Base-by-base conservation (phyloP, 2,888 invertebrate genomes). In the Tachina grossa region DNA sequence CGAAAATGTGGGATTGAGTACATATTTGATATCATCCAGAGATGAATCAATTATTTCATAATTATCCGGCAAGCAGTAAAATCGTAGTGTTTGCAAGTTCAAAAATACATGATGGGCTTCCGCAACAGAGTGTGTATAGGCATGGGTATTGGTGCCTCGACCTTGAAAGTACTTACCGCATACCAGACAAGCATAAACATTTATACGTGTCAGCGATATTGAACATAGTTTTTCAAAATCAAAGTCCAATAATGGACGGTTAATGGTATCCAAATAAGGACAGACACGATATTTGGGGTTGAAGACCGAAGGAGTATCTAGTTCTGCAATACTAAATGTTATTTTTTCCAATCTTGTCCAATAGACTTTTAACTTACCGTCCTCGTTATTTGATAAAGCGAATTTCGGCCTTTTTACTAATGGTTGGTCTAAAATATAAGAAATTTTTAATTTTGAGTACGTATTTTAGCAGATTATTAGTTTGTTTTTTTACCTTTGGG, bases 171-270 rank as follows among this genome's bases (percentile, higher is more conserved):
- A 99, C 93, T 99, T 99, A 22, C 99, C 99, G 93, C 99, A 99
- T 1, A 99, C 98, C 83, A 99, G 94, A 91, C 99, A 99, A 9
- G 99, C 99, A 92, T 99, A 99, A 47, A 99, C 99, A 94, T 99
- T 99, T 89, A 99, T 98, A 90, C 99, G 96, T 0, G 99, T 99
- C 86, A 99, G 93, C 0, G 99, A 99, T 51, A 99, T 97, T 0
- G 99, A 99, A 92, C 99, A 99, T 39, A 99, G 93, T 92, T 99
- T 99, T 93, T 99, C 99, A 93, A 99, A 99, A 93, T 99, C 99
- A 93, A 99, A 99, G 93, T 99, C 99, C 85, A 99, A 93, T 85
- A 98, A 95, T 89, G 98, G 97, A 74, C 99, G 94, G 93, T 99
- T 99, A 85, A 99, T 99, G 1, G 99, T 99, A 91, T 99, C 99